Evolutionary conservation across 1,140 invertebrate species (phyloP), one percentile per base, ranked within the genome.

Genomic region (Coptotermes formosanus): DNA sequence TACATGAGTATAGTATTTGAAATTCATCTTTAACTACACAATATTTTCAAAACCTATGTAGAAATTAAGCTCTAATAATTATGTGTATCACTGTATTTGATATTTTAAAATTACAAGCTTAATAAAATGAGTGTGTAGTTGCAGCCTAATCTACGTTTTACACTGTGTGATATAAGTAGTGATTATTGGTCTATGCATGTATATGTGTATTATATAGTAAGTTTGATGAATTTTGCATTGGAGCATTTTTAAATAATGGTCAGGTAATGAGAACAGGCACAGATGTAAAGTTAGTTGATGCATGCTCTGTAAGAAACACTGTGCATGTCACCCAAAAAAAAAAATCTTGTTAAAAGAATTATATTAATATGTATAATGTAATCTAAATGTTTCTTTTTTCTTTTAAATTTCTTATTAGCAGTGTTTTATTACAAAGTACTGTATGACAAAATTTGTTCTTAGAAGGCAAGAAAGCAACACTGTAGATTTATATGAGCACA

Each of bases 11-110:
- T 75, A 75, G 2, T 25, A 75, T 75, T 30, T 75, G 25, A 75
- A 75, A 75, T 75, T 30, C n/a, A n/a, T 75, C 64, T 75, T 75
- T 30, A 30, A 75, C 64, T 75, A 75, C 64, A 75, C 25, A 75
- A 30, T 75, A 75, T 75, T 75, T 30, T 75, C 16, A 19, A 55
- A 55, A 55, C 52, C 19, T 55, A 16, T 55, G 21, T 19, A 19
- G 52, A 16, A 55, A 21, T 48, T 12, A 64, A 64, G 25, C 21
- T 64, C 21, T 30, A 12, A 30, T 75, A 75, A 0, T 75, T 30
- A 1, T 75, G 14, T 30, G n/a, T 75, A 30, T 75, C 64, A 75
- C 64, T 30, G 64, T 16, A 75, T 75, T 75, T 75, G 25, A 30
- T 75, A n/a, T 19, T 21, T 75, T 75, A 75, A 75, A 75, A 30